A percentile compares a stretch with the other conserved stretches of the same genome.
Evolutionary conservation across 2,113 vertebrate species (phyloP).

Genomic region (Chinchilla lanigera): DNA sequence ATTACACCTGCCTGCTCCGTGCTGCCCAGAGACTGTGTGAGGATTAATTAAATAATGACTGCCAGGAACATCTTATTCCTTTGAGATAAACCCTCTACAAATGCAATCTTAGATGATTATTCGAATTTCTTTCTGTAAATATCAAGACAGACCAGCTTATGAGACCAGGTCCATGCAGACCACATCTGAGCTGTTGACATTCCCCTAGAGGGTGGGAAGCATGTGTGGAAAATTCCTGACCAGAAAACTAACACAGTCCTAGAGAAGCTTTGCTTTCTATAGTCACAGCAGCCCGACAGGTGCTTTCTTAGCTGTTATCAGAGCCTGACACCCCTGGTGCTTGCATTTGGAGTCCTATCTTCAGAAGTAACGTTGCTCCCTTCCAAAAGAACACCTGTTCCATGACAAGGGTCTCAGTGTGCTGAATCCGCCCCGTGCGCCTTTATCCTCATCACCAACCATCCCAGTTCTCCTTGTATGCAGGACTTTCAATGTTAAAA

Average conservation of each 20-base stretch:
- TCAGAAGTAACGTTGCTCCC: neutral
- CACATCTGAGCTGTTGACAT: conserved; percentile 44
- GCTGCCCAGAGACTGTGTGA: conserved; percentile 51
- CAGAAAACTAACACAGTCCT: neutral
- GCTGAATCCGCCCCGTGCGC: neutral
- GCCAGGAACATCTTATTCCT: conserved; percentile 71
- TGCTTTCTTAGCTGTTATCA: neutral
- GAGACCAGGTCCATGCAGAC: conserved; percentile 37
- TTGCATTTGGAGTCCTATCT: neutral
- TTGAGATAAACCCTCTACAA: conserved; percentile 69
- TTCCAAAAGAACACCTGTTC: conserved; percentile 15
- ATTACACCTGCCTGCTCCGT: conserved; percentile 72
- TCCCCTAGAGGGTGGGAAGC: conserved; percentile 2
- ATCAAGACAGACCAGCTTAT: conserved; percentile 69
- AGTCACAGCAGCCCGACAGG: neutral
- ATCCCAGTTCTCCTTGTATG: neutral
- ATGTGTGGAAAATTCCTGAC: conserved; percentile 61
- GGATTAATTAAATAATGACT: conserved; percentile 82
- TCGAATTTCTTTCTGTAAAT: conserved; percentile 77
- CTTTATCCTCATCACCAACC: neutral
- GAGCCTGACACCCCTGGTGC: neutral
- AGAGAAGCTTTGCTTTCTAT: neutral
- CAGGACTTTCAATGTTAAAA: neutral
- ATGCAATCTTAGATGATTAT: conserved; percentile 77
- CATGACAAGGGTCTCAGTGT: neutral